Evolutionary conservation across 2,888 invertebrate genomes (phyloP).

Genomic region (Elgonia sp.): DNA sequence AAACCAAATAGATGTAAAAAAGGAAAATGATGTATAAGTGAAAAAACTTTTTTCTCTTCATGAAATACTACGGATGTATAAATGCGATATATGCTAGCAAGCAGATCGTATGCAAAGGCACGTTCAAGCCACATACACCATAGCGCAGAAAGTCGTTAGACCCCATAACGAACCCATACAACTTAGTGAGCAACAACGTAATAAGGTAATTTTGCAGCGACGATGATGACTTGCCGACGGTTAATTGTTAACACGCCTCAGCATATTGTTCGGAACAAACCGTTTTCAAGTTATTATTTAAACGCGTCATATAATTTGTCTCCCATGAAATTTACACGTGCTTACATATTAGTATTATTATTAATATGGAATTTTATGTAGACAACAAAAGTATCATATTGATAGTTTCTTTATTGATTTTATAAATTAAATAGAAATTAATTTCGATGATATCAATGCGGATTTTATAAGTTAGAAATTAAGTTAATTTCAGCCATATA

Average conservation of each 20-base stretch:
- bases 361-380: not conserved
- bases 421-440: too few relatives aligned
- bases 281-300: slow-evolving; percentile 65
- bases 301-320: slow-evolving; percentile 70
- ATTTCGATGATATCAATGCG: too few relatives aligned
- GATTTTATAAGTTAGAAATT: too few relatives aligned
- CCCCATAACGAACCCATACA: slow-evolving; percentile 80
- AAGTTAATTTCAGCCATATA: too few relatives aligned
- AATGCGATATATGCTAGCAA: slow-evolving; percentile 81
- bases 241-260: slow-evolving; percentile 84
- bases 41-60: slow-evolving; percentile 45
- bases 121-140: slow-evolving; percentile 83
- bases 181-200: slow-evolving; percentile 81
- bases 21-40: slow-evolving; percentile 55
- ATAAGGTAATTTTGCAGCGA: slow-evolving; percentile 80
- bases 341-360: slow-evolving; percentile 37
- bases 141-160: slow-evolving; percentile 78
- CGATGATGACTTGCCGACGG: slow-evolving; percentile 81
- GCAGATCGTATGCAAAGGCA: slow-evolving; percentile 86
- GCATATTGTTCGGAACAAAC: slow-evolving; percentile 82
- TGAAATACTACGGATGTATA: slow-evolving; percentile 76
- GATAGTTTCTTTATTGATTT: too few relatives aligned
- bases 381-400: not conserved
- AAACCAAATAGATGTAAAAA: slow-evolving; percentile 54
- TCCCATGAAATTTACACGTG: slow-evolving; percentile 50